Conservation (phyloP, 2,113 vertebrate genomes). For the Rhea americana region DNA sequence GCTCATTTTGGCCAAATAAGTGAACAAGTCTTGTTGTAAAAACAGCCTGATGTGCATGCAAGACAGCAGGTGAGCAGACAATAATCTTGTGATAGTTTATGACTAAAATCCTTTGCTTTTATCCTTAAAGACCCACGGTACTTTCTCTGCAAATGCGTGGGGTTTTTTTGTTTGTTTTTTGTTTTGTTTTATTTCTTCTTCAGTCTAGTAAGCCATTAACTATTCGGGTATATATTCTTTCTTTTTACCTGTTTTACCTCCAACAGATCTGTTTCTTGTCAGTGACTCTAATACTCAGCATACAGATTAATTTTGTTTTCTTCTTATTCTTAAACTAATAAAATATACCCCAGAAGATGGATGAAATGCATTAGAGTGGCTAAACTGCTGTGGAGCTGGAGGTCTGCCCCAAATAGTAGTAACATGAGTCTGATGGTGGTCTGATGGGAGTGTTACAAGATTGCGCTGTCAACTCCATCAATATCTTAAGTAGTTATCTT, state of each 20-base stretch:
- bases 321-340: not conserved
- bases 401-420: not conserved
- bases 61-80: constrained; percentile 39
- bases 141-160: not conserved
- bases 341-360: not conserved
- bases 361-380: not conserved
- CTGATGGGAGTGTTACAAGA: not conserved
- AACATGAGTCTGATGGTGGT: rapidly evolving
- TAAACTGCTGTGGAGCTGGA: not conserved
- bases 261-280: not conserved
- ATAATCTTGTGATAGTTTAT: not conserved
- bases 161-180: not conserved
- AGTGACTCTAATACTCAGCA: not conserved
- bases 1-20: constrained; percentile 44
- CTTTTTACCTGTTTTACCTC: not conserved
- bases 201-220: not conserved
- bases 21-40: constrained; percentile 40
- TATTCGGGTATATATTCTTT: not conserved
- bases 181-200: not conserved
- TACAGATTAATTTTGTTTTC: not conserved
- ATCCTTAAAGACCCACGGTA: not conserved
- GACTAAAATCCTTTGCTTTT: not conserved
- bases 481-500: not conserved
- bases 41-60: constrained; percentile 22
- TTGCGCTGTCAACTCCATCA: not conserved